Base-by-base conservation (phyloP, 2,113 vertebrate species). In the Hyaena hyaena region DNA sequence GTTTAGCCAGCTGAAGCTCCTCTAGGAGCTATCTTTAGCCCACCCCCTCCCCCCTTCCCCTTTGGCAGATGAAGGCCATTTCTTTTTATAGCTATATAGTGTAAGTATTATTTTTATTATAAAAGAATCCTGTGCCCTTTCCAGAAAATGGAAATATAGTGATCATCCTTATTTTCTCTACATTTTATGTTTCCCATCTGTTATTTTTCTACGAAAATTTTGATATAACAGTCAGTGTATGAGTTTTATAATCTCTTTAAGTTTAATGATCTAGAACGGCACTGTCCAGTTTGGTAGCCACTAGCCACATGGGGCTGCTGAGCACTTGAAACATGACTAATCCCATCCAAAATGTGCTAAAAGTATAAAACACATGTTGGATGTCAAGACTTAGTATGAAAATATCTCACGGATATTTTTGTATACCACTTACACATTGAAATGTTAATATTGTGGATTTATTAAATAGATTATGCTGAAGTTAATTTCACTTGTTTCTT, bases 1-100 rank as follows among this genome's bases (percentile, higher is more conserved):
- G 24, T 95, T 88, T 88, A 92, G 66, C 93, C 65, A 95, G 65
- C 87, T 97, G 86, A 65, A 95, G 89, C 55, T 96, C 65, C 55
- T 63, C 58, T 31, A 84, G 55, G 73, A 83, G 74, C 95, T 96
- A 68, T 95, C 88, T 97, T 97, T 95, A 95, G 33, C 61, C 61
- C 11, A n/a, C 6, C 39, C 12, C 24, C 21, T 66, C 26, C 4
- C 14, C 19, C 50, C 73, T 76, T 93, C n/a, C 26, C 24, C 48
- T 97, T 90, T 92, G 80, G 85, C 92, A 35, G 66, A 88, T 86
- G 84, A 81, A 95, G 28, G n/a, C 53, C 63, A 87, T 96, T 97
- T 95, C 88, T 90, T 96, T 97, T 92, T 96, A 87, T 97, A 95
- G 90, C 53, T 95, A 69, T 35, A 39, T 69, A 90, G 11, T 45